phyloP scores from a whole-genome alignment of 2,888 invertebrate species.

The Morpho helenor region DNA sequence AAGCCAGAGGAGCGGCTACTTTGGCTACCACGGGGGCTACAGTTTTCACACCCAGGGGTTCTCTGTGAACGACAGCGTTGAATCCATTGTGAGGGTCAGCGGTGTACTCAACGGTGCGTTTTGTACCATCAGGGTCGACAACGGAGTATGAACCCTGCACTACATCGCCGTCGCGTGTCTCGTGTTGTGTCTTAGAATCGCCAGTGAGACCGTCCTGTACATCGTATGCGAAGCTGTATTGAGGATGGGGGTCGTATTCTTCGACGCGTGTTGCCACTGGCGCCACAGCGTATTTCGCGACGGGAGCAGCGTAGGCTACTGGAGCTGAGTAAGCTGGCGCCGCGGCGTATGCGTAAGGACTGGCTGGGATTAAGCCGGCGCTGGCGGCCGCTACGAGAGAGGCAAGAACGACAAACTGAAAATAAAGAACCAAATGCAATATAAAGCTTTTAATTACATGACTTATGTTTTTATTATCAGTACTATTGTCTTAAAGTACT shows the following conservation, averaged over 20 bases:
- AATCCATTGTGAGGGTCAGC: constrained; percentile 72
- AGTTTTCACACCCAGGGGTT: constrained; percentile 50
- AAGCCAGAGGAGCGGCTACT: constrained; percentile 47
- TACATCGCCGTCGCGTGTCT: constrained; percentile 65
- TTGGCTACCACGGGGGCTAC: constrained; percentile 50
- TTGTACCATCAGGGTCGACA: constrained; percentile 76
- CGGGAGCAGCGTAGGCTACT: constrained; percentile 64
- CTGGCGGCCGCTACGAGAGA: constrained; percentile 59
- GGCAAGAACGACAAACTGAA: constrained; percentile 58
- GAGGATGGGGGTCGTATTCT: constrained; percentile 56
- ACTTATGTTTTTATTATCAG: too few relatives aligned
- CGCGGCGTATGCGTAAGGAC: constrained; percentile 32
- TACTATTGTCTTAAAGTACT: too few relatives aligned
- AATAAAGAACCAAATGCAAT: constrained; percentile 26
- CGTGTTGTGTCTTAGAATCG: constrained; percentile 67
- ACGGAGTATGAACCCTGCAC: constrained; percentile 76
- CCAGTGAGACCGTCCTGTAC: constrained; percentile 77
- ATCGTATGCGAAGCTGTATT: constrained; percentile 78
- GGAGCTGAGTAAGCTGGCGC: constrained; percentile 32
- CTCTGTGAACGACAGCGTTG: constrained; percentile 77
- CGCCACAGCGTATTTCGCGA: constrained; percentile 40
- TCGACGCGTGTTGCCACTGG: constrained; percentile 32
- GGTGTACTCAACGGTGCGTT: constrained; percentile 75
- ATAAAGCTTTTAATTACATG: too few relatives aligned
- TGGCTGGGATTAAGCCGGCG: constrained; percentile 53